Evolutionary conservation across 2,113 vertebrate species (phyloP).

Genomic region (Actinemys pallida): DNA sequence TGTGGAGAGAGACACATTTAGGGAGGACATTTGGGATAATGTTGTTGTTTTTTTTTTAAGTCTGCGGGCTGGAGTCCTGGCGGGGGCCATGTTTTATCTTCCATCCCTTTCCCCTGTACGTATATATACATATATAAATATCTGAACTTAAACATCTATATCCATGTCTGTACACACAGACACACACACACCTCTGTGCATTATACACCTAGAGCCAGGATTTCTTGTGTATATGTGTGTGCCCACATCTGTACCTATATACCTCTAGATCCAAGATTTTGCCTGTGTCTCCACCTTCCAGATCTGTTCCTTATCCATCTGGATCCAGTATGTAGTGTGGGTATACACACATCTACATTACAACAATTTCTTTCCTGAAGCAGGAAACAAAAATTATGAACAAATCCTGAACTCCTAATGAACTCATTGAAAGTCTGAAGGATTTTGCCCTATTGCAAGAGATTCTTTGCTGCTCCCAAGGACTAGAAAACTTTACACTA

Average conservation of each 20-base stretch:
- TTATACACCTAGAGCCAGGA: background rate
- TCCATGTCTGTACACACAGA: fast-evolving
- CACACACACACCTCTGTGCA: background rate
- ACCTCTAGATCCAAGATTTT: fast-evolving
- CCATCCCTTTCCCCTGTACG: too few relatives aligned
- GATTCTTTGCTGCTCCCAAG: conserved; percentile 17
- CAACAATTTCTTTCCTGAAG: fast-evolving
- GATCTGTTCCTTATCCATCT: too few relatives aligned
- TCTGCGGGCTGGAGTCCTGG: too few relatives aligned
- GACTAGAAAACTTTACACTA: conserved; percentile 33
- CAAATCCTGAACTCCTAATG: background rate
- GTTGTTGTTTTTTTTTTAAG: too few relatives aligned
- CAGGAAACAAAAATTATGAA: background rate
- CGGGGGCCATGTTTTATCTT: background rate
- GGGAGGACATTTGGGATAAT: background rate
- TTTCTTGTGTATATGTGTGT: fast-evolving
- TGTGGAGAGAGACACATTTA: background rate
- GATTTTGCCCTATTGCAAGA: background rate
- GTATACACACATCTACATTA: background rate
- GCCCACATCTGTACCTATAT: fast-evolving
- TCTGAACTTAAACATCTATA: fast-evolving
- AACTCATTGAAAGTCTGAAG: background rate
- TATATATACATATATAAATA: fast-evolving
- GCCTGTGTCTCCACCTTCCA: background rate
- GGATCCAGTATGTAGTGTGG: fast-evolving